A percentile compares a stretch with the other conserved stretches of the same genome.
These are phyloP conservation scores for Dendrolimus houi DNA, from an alignment of 2,888 invertebrate genomes.

Conservation along the genomic window DNA sequence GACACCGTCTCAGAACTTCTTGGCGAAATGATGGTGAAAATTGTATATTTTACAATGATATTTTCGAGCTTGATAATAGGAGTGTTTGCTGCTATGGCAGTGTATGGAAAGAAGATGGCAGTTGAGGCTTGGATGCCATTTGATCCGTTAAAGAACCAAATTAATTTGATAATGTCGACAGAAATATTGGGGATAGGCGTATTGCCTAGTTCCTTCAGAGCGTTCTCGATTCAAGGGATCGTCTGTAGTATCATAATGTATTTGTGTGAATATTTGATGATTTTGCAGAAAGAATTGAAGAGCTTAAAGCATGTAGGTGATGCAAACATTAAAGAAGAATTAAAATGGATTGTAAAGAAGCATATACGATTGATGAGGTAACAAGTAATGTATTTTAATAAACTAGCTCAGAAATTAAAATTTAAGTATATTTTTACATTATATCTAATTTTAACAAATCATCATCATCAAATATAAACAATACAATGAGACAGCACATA, in stretches of 20 bases:
- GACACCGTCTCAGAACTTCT: conserved; percentile 34
- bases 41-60: conserved; percentile 26
- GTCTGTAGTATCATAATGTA: conserved; percentile 54
- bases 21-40: conserved; percentile 34
- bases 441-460: too few species aligned
- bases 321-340: conserved; percentile 28
- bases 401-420: too few species aligned
- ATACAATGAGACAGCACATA: too few species aligned
- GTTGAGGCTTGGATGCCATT: conserved; percentile 59
- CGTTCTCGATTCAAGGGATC: conserved; percentile 49
- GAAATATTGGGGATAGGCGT: conserved; percentile 20
- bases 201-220: conserved; percentile 34
- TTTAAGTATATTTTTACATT: neutral
- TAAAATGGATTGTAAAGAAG: conserved; percentile 42
- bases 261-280: conserved; percentile 49
- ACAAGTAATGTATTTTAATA: conserved; percentile 2
- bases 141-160: conserved; percentile 32
- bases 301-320: conserved; percentile 26
- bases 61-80: conserved; percentile 22
- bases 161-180: conserved; percentile 32
- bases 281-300: conserved; percentile 35
- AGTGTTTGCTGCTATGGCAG: conserved; percentile 30
- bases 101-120: conserved; percentile 38
- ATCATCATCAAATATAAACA: too few species aligned
- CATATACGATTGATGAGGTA: conserved; percentile 55